phyloP scores from a whole-genome alignment of 2,113 vertebrate species.

The Centrocercus urophasianus region DNA sequence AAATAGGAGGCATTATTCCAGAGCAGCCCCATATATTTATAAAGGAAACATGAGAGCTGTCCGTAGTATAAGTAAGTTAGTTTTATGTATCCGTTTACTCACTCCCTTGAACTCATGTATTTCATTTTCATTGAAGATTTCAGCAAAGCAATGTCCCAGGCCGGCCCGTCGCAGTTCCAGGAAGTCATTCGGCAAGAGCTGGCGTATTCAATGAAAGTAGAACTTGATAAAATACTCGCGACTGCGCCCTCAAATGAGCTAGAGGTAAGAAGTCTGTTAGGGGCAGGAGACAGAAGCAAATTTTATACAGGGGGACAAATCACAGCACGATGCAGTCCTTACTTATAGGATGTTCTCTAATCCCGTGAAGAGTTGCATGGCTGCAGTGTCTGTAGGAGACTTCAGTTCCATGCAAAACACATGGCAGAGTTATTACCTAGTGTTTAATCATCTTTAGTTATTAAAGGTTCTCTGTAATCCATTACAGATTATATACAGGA shows the following conservation, averaged over 20 bases:
- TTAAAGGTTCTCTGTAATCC: constrained; percentile 1
- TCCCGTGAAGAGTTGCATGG: neutral
- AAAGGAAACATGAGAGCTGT: neutral
- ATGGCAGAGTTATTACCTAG: neutral
- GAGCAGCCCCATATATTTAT: neutral
- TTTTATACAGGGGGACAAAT: neutral
- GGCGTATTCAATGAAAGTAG: constrained; percentile 91
- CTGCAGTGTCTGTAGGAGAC: neutral
- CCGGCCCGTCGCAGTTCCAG: constrained; percentile 91
- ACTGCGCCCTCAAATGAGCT: constrained; percentile 82
- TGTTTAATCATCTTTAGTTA: constrained; percentile 38
- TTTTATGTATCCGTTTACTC: neutral
- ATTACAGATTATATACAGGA: neutral
- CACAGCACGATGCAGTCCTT: neutral
- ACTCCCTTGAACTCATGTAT: neutral
- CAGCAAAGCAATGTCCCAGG: constrained; percentile 82
- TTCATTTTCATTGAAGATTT: constrained; percentile 82
- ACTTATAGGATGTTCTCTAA: neutral
- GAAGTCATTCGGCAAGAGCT: constrained; percentile 95
- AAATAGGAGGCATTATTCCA: neutral
- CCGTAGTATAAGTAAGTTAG: neutral
- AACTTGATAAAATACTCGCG: constrained; percentile 90
- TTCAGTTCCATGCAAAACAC: neutral
- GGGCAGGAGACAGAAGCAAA: neutral
- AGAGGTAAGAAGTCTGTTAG: constrained; percentile 79